A percentile compares a stretch with the other conserved stretches of the same genome.
Conservation (phyloP, 2,888 invertebrate genomes). For the Lasioglossum calceatum region DNA sequence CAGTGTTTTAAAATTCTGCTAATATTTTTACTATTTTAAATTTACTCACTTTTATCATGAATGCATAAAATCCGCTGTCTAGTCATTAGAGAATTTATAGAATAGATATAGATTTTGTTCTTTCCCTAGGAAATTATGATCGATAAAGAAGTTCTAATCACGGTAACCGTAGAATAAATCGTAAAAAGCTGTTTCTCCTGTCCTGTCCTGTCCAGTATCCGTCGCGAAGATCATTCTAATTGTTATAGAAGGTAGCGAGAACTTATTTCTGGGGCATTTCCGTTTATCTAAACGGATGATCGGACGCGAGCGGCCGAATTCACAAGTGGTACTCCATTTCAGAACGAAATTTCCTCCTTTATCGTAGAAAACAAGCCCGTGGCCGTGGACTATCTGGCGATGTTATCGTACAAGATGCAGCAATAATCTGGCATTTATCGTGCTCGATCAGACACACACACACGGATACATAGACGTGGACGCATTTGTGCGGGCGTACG, state of each 20-base stretch:
- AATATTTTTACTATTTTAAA: too few species aligned
- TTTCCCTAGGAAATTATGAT: too few species aligned
- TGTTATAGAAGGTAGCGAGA: neutral
- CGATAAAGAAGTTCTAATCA: too few species aligned
- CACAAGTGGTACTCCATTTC: neutral
- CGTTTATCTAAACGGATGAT: neutral
- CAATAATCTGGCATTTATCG: constrained; percentile 62
- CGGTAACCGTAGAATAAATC: too few species aligned
- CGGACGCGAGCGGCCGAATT: neutral
- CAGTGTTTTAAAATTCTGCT: too few species aligned
- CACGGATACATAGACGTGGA: constrained; percentile 11
- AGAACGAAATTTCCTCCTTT: constrained; percentile 14
- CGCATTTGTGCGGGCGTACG: neutral
- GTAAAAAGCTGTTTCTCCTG: too few species aligned
- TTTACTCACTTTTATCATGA: too few species aligned
- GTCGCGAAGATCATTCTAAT: neutral
- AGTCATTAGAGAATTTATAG: too few species aligned
- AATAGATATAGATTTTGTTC: too few species aligned
- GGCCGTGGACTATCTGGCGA: constrained; percentile 19
- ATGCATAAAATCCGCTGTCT: too few species aligned
- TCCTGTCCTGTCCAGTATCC: too few species aligned
- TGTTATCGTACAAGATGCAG: constrained; percentile 39
- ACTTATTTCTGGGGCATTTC: neutral
- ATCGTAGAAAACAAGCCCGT: constrained; percentile 19
- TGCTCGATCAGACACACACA: constrained; percentile 41